Evolutionary conservation across 2,888 invertebrate genomes (phyloP).

Genomic region (Lepeophtheirus nordmannii): DNA sequence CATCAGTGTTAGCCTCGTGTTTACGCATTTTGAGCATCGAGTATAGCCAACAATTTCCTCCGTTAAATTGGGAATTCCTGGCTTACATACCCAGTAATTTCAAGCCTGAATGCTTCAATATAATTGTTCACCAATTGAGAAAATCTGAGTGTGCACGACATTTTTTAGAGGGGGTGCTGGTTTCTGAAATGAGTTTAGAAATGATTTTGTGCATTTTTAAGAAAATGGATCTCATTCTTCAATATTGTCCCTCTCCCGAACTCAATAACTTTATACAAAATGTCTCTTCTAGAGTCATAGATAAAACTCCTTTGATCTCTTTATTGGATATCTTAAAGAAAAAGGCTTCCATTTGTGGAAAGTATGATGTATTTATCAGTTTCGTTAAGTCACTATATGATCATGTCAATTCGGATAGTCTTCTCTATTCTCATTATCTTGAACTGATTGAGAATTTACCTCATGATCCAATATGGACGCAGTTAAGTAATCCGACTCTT

Average conservation of each 20-base stretch:
- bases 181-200: not conserved
- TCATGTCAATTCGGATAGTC: not conserved
- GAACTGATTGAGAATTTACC: not conserved
- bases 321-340: not conserved
- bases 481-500: not conserved
- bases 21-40: not conserved
- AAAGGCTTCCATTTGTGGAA: not conserved
- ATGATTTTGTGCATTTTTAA: not conserved
- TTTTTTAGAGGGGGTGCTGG: not conserved
- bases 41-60: not conserved
- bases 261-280: not conserved
- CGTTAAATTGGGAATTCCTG: not conserved
- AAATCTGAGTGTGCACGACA: not conserved
- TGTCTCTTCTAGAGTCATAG: not conserved
- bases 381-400: not conserved
- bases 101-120: not conserved
- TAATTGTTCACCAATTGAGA: not conserved
- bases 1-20: not conserved
- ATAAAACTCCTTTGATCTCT: not conserved
- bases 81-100: not conserved
- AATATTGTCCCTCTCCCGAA: not conserved
- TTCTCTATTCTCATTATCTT: not conserved
- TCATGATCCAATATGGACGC: not conserved
- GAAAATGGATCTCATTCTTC: not conserved
- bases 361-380: not conserved